Evolutionary conservation across 2,888 invertebrate species (phyloP).

Genomic region (Hyposoter didymator): DNA sequence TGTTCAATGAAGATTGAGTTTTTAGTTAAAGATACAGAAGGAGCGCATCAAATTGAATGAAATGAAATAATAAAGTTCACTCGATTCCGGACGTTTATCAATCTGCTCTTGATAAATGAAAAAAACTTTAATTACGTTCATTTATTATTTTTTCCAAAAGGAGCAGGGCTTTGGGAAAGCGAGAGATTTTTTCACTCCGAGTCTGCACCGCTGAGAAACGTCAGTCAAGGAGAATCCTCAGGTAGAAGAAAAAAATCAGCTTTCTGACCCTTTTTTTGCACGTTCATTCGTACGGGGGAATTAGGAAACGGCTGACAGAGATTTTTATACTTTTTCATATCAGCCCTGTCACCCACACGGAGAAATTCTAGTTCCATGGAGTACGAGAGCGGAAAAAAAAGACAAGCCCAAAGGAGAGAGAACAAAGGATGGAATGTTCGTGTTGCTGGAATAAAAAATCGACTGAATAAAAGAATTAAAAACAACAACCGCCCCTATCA

Average conservation of each 20-base stretch:
- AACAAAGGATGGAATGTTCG: slow-evolving; percentile 1
- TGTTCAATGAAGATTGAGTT: background rate
- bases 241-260: background rate
- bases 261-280: slow-evolving; percentile 21
- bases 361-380: slow-evolving; percentile 3
- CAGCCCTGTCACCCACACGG: slow-evolving; percentile 37
- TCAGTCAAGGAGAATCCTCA: slow-evolving; percentile 8
- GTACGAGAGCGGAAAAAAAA: background rate
- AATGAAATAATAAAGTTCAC: background rate
- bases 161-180: background rate
- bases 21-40: background rate
- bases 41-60: background rate
- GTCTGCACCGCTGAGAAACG: slow-evolving; percentile 16
- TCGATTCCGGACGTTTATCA: background rate
- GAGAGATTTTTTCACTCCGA: slow-evolving; percentile 29
- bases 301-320: slow-evolving; percentile 45
- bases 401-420: background rate
- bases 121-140: slow-evolving; percentile 12
- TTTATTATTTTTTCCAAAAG: slow-evolving; percentile 4
- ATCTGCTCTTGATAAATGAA: background rate
- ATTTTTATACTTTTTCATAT: slow-evolving; percentile 54
- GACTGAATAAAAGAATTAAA: slow-evolving; percentile 58
- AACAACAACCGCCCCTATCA: slow-evolving; percentile 34
- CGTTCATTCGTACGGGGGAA: slow-evolving; percentile 20
- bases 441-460: slow-evolving; percentile 45